Conservation (phyloP, 2,888 invertebrate species). For the Brachypterus glaber region DNA sequence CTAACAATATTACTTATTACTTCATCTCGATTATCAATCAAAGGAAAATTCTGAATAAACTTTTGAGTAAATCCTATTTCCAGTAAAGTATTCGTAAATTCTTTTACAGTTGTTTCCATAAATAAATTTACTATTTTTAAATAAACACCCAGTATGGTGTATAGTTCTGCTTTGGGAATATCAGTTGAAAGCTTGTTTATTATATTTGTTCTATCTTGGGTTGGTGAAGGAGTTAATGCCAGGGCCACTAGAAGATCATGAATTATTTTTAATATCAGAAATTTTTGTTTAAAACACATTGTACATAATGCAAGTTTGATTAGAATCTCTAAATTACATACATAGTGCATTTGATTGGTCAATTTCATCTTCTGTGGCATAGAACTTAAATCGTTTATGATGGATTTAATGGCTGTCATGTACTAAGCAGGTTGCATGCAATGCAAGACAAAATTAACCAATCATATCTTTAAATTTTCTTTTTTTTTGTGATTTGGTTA, state of each 20-base stretch:
- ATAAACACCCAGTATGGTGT: constrained; percentile 26
- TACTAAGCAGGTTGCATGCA: too few relatives aligned
- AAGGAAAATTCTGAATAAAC: constrained; percentile 30
- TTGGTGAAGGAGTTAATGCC: constrained; percentile 20
- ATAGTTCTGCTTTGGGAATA: constrained; percentile 23
- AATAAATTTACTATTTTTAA: constrained; percentile 25
- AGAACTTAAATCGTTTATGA: too few relatives aligned
- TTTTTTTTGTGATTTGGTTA: too few relatives aligned
- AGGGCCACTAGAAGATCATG: constrained; percentile 27
- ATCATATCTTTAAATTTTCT: constrained; percentile 26
- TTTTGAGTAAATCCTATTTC: constrained; percentile 28
- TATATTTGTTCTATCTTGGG: constrained; percentile 23
- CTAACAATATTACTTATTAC: constrained; percentile 22
- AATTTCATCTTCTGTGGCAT: too few relatives aligned
- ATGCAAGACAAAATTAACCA: not conserved
- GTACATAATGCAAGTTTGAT: too few relatives aligned
- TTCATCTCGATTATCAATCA: constrained; percentile 25
- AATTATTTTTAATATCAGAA: too few relatives aligned
- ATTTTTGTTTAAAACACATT: too few relatives aligned
- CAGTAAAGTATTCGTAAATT: constrained; percentile 26
- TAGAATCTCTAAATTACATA: too few relatives aligned
- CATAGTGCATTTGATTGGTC: too few relatives aligned
- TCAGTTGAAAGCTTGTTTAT: constrained; percentile 24
- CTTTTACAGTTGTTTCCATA: constrained; percentile 25
- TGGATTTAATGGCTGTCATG: too few relatives aligned